Base-by-base conservation (phyloP, 2,888 invertebrate genomes). In the Coleophora deauratella region DNA sequence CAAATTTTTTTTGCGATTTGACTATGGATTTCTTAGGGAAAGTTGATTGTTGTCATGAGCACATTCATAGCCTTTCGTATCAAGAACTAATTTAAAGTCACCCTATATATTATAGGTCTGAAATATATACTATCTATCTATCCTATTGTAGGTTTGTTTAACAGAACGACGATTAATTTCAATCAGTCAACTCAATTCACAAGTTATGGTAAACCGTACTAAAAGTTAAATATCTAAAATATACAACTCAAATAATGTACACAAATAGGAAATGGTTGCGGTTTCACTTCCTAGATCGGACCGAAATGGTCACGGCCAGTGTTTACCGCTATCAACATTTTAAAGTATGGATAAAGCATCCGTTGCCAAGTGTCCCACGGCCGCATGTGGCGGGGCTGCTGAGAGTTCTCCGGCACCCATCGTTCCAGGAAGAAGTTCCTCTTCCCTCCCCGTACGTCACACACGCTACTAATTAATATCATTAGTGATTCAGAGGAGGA, bases 201-300 rank as follows among this genome's bases (percentile, higher is more conserved):
- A n/a, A n/a, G n/a, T n/a, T n/a, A n/a, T n/a, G n/a, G n/a, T n/a
- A n/a, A n/a, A n/a, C n/a, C n/a, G n/a, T n/a, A n/a, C n/a, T n/a
- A n/a, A n/a, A n/a, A 21, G 6, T 3, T 21, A 32, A 35, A 28
- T 33, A 15, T 37, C 41, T 46, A 39, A 37, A 41, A 37, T 31
- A 6, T 10, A 35, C 21, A 31, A 15, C 34, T 34, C 2, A 6
- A 34, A 13, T 27, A 53, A 51, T 52, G 50, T 51, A 41, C 54
- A 48, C n/a, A 45, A 46, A 60, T 66, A 59, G 61, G 60, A 66
- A 69, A 70, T 48, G 54, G 66, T 75, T 77, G 81, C 70, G 82
- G 81, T 76, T 79, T 67, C 59, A 68, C 66, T 79, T 82, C 81
- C 81, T 74, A 73, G 68, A 58, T 63, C 53, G 72, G 79, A 73